Evolutionary conservation across 2,797 vertebrate genomes (phyloP), one percentile per base, ranked within the genome.

Genomic region (Triplophysa yarkandensis): DNA sequence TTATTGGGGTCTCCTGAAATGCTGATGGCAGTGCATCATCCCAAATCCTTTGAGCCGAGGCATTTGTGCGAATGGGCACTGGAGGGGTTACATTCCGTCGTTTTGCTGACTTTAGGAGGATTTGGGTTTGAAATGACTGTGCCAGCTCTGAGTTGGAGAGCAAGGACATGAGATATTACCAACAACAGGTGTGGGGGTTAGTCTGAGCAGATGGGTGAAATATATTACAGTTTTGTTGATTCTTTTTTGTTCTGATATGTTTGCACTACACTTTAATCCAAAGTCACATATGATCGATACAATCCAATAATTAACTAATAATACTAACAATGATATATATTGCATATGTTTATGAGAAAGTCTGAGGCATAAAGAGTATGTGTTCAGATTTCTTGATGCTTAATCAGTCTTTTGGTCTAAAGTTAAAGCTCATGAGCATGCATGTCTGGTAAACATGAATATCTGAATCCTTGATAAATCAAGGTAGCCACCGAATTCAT

Each of bases 51-150:
- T 77, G 77, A 82, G 75, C 68, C 71, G 25, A 30, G 44, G 67
- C 46, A 32, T 71, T 76, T 65, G 66, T 71, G 52, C 65, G 32
- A 70, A 41, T 32, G 44, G 34, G n/a, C 3, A 27, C 50, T 50
- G 63, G 73, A 71, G 71, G 60, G 23, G 67, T 50, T 62, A 19
- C 71, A 71, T 81, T 77, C 68, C 71, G 27, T 23, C 30, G 43
- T 71, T 71, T 41, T 81, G 79, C 76, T 81, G 79, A 81, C 79
- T 74, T 39, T 61, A 71, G 46, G n/a, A 39, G 62, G 67, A 70
- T 79, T 79, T 65, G 32, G 43, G 32, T 57, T 66, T 58, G 48
- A 66, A 21, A 10, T 32, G 23, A 61, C 11, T 46, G 46, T 62
- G 34, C 57, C 70, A 63, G 44, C 5, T 2, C 55, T 48, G 55